These are phyloP conservation scores for Nemoura dubitans DNA, from an alignment of 2,888 invertebrate genomes.

Conservation along the genomic window DNA sequence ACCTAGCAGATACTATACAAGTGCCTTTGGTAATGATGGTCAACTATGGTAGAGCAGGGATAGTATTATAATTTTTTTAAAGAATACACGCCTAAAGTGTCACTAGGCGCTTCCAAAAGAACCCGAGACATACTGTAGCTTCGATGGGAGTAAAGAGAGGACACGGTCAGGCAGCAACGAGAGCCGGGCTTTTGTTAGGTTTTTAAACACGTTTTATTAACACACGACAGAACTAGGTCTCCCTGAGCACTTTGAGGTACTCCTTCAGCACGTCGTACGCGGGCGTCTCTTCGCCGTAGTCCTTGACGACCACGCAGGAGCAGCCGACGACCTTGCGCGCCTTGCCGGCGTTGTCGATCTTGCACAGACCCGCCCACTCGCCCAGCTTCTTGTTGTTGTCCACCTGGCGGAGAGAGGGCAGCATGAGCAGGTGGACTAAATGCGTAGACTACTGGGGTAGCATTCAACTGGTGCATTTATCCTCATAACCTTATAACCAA, in stretches of 20 bases:
- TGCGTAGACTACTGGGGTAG: too few relatives aligned
- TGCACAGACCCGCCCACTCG: slow-evolving; percentile 99
- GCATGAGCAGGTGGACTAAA: neutral
- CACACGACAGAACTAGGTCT: slow-evolving; percentile 52
- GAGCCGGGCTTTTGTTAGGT: slow-evolving; percentile 39
- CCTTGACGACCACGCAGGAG: slow-evolving; percentile 97
- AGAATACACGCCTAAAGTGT: too few relatives aligned
- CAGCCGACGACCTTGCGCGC: slow-evolving; percentile 98
- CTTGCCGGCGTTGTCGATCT: slow-evolving; percentile 99
- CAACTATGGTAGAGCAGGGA: too few relatives aligned
- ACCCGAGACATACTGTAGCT: too few relatives aligned
- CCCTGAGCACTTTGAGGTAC: slow-evolving; percentile 75
- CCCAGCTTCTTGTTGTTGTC: slow-evolving; percentile 99
- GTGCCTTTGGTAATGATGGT: too few relatives aligned
- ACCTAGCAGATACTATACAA: too few relatives aligned
- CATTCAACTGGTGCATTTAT: too few relatives aligned
- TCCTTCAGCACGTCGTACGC: slow-evolving; percentile 95
- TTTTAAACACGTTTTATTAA: slow-evolving; percentile 35
- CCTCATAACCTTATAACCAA: too few relatives aligned
- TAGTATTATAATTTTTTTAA: too few relatives aligned
- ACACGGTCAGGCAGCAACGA: too few relatives aligned
- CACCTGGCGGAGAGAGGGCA: slow-evolving; percentile 79
- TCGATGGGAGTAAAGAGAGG: too few relatives aligned
- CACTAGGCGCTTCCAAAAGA: too few relatives aligned
- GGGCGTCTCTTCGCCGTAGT: slow-evolving; percentile 97